Percentiles rank a stretch among this genome's conserved stretches.
phyloP scores from a whole-genome alignment of 2,113 vertebrate genomes.

The Sinosuthora webbiana region DNA sequence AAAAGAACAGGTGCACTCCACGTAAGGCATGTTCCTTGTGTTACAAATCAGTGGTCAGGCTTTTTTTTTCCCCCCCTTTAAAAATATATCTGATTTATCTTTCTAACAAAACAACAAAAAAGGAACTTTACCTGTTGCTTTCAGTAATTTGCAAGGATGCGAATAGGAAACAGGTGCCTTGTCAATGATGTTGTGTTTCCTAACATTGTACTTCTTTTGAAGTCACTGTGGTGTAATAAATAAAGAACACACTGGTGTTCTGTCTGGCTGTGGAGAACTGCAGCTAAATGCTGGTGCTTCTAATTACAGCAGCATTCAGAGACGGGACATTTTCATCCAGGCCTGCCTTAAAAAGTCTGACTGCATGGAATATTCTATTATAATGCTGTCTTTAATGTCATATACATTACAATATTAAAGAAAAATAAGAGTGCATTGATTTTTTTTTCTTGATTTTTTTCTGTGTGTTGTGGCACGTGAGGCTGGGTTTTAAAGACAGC shows the following conservation, averaged over 20 bases:
- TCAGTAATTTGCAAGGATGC: neutral
- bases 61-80: neutral
- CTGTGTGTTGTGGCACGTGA: neutral
- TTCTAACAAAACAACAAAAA: neutral
- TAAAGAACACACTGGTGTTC: neutral
- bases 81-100: neutral
- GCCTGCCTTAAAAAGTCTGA: neutral
- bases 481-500: neutral
- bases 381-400: neutral
- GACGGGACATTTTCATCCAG: neutral
- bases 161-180: neutral
- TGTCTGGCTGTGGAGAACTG: neutral
- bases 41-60: neutral
- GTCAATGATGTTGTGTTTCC: neutral
- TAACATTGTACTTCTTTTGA: neutral
- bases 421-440: neutral
- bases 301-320: neutral
- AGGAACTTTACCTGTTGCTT: neutral
- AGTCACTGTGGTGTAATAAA: neutral
- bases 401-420: neutral
- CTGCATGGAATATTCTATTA: neutral
- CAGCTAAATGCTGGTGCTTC: neutral
- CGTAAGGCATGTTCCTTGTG: neutral
- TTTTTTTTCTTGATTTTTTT: neutral
- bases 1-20: neutral